These are phyloP conservation scores for Philaethria dido DNA, from an alignment of 2,888 invertebrate genomes.

Conservation along the genomic window DNA sequence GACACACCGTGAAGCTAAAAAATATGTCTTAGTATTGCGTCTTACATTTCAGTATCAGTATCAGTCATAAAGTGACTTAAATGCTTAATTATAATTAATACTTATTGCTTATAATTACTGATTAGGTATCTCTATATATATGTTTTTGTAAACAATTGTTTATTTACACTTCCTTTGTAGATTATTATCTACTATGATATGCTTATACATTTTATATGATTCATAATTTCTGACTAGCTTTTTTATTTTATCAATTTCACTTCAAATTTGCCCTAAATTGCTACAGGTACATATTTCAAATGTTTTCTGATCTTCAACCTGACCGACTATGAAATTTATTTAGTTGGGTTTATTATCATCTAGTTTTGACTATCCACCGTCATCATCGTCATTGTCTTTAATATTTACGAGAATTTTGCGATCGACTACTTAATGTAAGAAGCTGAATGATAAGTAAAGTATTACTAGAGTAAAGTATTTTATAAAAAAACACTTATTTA, in stretches of 20 bases:
- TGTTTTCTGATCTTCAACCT: not conserved
- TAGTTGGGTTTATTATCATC: not conserved
- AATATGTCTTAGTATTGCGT: no score
- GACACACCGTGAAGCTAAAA: no score
- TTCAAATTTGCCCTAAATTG: not conserved
- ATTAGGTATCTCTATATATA: not conserved
- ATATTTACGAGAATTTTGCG: no score
- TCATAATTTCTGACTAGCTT: not conserved
- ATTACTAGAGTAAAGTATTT: no score
- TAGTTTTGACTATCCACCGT: not conserved
- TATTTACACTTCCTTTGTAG: not conserved
- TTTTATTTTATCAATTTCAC: not conserved
- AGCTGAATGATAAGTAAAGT: no score
- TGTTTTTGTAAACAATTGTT: constrained; percentile 17
- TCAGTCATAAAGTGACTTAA: not conserved
- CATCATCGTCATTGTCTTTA: no score
- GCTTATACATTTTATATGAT: not conserved
- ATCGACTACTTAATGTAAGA: no score
- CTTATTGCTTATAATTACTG: not conserved
- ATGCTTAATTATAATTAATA: constrained; percentile 10
- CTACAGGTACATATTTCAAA: not conserved
- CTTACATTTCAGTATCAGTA: not conserved
- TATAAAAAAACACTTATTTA: no score
- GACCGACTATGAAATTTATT: not conserved
- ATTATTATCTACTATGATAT: not conserved